A percentile compares a stretch with the other conserved stretches of the same genome.
Conservation (phyloP, 1,140 invertebrate species). For the Thaumatotibia leucotreta region DNA sequence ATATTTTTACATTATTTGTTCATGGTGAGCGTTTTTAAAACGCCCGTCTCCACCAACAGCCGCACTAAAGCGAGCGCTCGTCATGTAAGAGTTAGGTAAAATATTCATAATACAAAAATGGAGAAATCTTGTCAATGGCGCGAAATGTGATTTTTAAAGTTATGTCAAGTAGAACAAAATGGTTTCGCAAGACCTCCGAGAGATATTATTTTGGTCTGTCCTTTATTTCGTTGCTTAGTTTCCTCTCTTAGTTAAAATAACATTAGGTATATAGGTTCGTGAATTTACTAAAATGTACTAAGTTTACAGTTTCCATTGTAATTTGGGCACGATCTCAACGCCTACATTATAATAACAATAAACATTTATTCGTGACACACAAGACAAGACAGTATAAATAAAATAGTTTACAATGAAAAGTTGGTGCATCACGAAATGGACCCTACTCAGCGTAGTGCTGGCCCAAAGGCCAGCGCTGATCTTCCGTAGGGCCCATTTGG, state of each 20-base stretch:
- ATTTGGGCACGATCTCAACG: too few relatives aligned
- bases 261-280: not conserved
- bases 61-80: conserved; percentile 15
- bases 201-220: not conserved
- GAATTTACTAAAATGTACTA: too few relatives aligned
- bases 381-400: too few relatives aligned
- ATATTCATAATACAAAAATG: conserved; percentile 52
- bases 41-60: not conserved
- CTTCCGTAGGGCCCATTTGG: too few relatives aligned
- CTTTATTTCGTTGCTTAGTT: not conserved
- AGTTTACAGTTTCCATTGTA: too few relatives aligned
- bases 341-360: too few relatives aligned
- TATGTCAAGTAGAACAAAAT: not conserved
- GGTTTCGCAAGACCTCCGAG: not conserved
- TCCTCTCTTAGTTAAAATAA: not conserved
- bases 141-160: conserved; percentile 23
- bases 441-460: too few relatives aligned
- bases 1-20: too few relatives aligned
- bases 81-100: conserved; percentile 34
- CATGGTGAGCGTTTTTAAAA: not conserved
- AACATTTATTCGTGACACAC: too few relatives aligned
- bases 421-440: too few relatives aligned
- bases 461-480: too few relatives aligned
- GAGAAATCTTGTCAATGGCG: conserved; percentile 41
- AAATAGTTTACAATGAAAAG: too few relatives aligned